phyloP scores from a whole-genome alignment of 2,113 vertebrate genomes.

The Gadus macrocephalus region DNA sequence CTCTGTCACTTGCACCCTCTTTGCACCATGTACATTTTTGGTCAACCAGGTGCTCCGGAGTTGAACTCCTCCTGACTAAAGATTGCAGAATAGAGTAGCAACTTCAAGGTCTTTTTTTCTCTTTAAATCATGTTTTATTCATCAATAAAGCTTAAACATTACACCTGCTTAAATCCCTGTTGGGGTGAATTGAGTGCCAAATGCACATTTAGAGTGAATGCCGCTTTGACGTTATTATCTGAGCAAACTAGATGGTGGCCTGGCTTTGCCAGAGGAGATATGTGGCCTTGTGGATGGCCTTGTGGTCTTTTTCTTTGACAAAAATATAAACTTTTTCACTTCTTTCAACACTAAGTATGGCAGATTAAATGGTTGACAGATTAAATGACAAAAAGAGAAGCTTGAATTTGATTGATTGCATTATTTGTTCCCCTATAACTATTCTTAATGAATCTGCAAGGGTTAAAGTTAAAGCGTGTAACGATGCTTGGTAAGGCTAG shows the following conservation, averaged over 20 bases:
- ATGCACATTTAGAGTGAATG: conserved; percentile 21
- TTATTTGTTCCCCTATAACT: too few species aligned
- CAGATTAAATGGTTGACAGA: too few species aligned
- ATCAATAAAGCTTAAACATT: conserved; percentile 59
- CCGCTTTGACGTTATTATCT: conserved; percentile 39
- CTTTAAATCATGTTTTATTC: conserved; percentile 53
- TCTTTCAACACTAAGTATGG: too few species aligned
- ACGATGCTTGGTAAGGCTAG: too few species aligned
- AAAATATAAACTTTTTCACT: too few species aligned
- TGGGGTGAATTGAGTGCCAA: conserved; percentile 3
- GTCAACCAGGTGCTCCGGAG: conserved; percentile 21
- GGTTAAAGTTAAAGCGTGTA: too few species aligned
- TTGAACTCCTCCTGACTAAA: conserved; percentile 35
- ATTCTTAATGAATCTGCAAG: too few species aligned
- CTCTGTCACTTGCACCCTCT: conserved; percentile 32
- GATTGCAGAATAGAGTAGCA: conserved; percentile 22
- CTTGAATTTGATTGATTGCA: too few species aligned
- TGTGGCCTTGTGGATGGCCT: too few species aligned
- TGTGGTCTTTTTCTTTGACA: too few species aligned
- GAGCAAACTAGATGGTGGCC: conserved; percentile 6
- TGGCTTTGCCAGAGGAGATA: neutral
- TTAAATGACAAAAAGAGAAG: too few species aligned
- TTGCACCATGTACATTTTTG: conserved; percentile 22
- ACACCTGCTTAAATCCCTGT: conserved; percentile 31
- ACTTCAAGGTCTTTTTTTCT: conserved; percentile 40